Percentiles rank a stretch among this genome's conserved stretches.
Conservation (phyloP, 2,888 invertebrate species). For the Syritta pipiens region DNA sequence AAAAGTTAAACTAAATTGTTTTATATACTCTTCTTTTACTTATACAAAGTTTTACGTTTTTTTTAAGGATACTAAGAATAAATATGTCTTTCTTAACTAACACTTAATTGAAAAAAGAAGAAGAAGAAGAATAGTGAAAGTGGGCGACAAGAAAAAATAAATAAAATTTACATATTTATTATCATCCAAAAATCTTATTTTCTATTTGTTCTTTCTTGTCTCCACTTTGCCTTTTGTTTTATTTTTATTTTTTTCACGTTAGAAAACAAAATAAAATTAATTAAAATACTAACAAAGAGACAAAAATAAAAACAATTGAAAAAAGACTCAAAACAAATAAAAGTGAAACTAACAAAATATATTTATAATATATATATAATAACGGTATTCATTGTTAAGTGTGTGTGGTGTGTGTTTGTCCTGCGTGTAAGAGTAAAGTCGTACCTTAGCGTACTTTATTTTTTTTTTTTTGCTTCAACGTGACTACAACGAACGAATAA, state of each 20-base stretch:
- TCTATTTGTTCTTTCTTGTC: conserved; percentile 10
- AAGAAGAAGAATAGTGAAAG: conserved; percentile 4
- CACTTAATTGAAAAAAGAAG: conserved; percentile 19
- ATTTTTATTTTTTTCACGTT: neutral
- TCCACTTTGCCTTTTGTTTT: neutral
- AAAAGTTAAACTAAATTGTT: conserved; percentile 30
- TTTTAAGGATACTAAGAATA: conserved; percentile 54
- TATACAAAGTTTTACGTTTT: neutral
- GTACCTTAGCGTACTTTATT: conserved; percentile 17
- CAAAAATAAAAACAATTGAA: conserved; percentile 1
- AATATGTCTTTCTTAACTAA: conserved; percentile 67
- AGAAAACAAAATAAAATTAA: neutral
- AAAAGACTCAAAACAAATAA: neutral
- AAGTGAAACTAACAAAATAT: conserved; percentile 5
- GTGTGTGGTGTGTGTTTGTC: conserved; percentile 33
- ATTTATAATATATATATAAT: neutral
- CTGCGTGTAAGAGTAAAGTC: conserved; percentile 7
- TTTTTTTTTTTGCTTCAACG: no score
- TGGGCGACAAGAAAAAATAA: conserved; percentile 24
- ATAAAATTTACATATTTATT: neutral
- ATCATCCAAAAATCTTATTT: conserved; percentile 1
- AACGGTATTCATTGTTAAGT: conserved; percentile 26
- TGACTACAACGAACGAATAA: conserved; percentile 45
- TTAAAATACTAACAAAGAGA: neutral
- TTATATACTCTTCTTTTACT: conserved; percentile 21